A percentile compares a stretch with the other conserved stretches of the same genome.
phyloP scores from a whole-genome alignment of 2,113 vertebrate genomes.

The Siphamia tubifer region DNA sequence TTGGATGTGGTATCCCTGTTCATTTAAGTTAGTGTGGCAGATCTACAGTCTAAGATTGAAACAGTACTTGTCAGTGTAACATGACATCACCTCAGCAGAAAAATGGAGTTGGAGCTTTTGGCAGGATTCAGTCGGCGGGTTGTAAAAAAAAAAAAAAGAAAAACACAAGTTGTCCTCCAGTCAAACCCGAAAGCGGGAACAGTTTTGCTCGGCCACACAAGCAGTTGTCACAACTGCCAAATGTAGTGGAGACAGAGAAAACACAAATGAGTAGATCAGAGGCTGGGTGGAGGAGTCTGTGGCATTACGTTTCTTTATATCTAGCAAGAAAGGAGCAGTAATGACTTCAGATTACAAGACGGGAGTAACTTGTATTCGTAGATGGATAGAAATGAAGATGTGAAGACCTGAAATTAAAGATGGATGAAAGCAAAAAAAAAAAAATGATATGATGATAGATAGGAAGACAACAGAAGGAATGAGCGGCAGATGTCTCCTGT shows the following conservation, averaged over 20 bases:
- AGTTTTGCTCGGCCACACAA: conserved; percentile 34
- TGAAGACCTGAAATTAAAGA: not conserved
- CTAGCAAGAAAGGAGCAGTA: conserved; percentile 4
- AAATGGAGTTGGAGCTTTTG: conserved; percentile 8
- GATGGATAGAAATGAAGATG: not conserved
- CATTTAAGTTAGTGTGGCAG: conserved; percentile 12
- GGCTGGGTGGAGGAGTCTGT: conserved; percentile 17
- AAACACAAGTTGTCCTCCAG: conserved; percentile 29
- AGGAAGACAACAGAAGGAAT: not conserved
- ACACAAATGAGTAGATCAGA: conserved; percentile 39
- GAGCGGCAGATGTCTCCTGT: conserved; percentile 51
- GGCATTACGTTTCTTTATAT: conserved; percentile 33
- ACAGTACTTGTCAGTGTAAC: not conserved
- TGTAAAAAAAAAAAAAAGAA: too few species aligned
- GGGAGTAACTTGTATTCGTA: not conserved
- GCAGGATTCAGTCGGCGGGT: not conserved
- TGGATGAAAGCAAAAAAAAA: not conserved
- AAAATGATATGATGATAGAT: not conserved
- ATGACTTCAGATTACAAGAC: conserved; percentile 11
- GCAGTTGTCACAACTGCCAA: conserved; percentile 31
- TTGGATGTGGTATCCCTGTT: not conserved
- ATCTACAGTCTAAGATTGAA: not conserved
- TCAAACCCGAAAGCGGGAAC: conserved; percentile 26
- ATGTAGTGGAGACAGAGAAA: conserved; percentile 4
- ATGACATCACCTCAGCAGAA: conserved; percentile 30